Evolutionary conservation across 2,797 vertebrate species (phyloP), one percentile per base, ranked within the genome.

Genomic region (Clarias laeviceps): DNA sequence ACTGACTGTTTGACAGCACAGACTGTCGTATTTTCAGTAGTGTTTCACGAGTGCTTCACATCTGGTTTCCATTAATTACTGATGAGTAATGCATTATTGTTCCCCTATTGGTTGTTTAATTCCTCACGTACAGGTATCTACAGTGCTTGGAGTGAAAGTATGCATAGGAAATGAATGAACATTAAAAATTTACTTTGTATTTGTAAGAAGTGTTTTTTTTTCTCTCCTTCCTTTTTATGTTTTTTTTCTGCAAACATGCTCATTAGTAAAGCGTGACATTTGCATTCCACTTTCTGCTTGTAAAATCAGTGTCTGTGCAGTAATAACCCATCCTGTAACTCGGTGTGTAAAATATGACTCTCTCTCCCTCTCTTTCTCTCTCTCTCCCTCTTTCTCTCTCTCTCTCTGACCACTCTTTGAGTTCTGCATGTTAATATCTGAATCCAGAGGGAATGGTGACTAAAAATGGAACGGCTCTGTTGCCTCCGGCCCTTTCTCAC

Each of bases 401-500:
- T 81, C 76, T 27, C 76, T 83, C 62, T 54, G 40, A 45, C 24
- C 80, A 64, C 50, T 79, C 66, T 85, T 24, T 73, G 50, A 82
- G 12, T 57, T 69, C 69, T 62, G n/a, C 17, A 32, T 69, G n/a
- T 69, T 78, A 69, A 69, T 87, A 77, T 86, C 81, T 77, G 83
- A 87, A 66, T 88, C 73, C 65, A 40, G 32, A 27, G 82, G 84
- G 80, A 83, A 83, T 81, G 82, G 77, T 61, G 69, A 69, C 85
- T 85, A 88, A 87, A 85, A 89, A 87, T 88, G 87, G 85, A 84
- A 82, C 14, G 32, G 68, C 80, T 86, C 78, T 82, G 82, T 65
- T 59, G 84, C 90, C 79, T 83, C 37, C 18, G 83, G 88, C 86
- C 78, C 76, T 89, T 76, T 76, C 82, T 80, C 65, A 20, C 73